phyloP scores from a whole-genome alignment of 2,888 invertebrate genomes.

The Lutraria lutraria region DNA sequence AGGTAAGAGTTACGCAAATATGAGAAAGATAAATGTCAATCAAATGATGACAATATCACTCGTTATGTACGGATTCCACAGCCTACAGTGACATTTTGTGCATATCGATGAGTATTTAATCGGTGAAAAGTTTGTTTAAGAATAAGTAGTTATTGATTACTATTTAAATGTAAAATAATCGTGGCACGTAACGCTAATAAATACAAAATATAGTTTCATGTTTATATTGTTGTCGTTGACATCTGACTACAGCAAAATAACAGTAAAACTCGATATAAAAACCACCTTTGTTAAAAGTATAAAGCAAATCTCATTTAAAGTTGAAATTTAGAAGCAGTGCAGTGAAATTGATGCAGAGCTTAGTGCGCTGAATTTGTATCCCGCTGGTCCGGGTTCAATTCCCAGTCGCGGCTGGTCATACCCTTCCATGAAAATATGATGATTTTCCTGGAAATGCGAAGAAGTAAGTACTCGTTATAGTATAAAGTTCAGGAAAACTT shows the following conservation, averaged over 20 bases:
- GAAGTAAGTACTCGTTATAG: too few species aligned
- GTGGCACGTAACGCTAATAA: neutral
- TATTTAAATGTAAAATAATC: neutral
- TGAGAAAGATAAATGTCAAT: neutral
- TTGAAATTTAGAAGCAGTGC: too few species aligned
- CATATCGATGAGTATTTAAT: constrained; percentile 1
- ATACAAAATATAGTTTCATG: neutral
- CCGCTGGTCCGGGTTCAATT: too few species aligned
- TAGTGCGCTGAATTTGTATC: too few species aligned
- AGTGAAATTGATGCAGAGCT: too few species aligned
- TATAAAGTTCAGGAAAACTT: too few species aligned
- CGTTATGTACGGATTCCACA: neutral
- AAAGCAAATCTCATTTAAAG: too few species aligned
- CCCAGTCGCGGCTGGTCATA: too few species aligned
- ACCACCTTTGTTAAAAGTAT: too few species aligned
- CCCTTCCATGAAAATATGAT: too few species aligned
- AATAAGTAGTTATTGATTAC: neutral
- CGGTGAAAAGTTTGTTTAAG: neutral
- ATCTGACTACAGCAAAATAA: neutral
- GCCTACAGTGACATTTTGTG: neutral
- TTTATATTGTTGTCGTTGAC: neutral
- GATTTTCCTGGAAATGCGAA: too few species aligned
- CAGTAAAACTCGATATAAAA: too few species aligned
- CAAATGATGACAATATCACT: neutral
- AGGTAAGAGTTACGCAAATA: constrained; percentile 1